Evolutionary conservation across 2,113 vertebrate species (phyloP).

Genomic region (Oncorhynchus gorbuscha): DNA sequence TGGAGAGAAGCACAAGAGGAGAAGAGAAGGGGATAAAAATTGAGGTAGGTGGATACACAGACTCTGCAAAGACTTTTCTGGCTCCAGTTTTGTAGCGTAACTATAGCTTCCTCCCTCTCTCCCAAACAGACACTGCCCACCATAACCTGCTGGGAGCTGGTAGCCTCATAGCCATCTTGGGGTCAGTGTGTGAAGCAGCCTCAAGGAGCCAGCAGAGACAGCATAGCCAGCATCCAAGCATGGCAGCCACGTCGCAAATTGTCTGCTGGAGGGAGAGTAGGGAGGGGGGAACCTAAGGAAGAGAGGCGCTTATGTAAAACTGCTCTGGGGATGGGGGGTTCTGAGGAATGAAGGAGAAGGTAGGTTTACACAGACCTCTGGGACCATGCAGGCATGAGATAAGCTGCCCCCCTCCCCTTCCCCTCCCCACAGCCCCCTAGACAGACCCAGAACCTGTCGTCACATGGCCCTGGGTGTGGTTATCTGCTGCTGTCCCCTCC

Average conservation of each 20-base stretch:
- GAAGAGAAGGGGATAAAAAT: not conserved
- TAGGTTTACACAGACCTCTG: slow-evolving; percentile 43
- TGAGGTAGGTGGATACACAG: not conserved
- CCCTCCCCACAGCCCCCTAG: not conserved
- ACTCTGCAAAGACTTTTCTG: slow-evolving; percentile 1
- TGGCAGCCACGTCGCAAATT: not conserved
- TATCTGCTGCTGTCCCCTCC: slow-evolving; percentile 4
- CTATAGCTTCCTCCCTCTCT: slow-evolving; percentile 37
- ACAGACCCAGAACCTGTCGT: not conserved
- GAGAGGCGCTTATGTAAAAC: slow-evolving; percentile 7
- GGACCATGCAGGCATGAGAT: slow-evolving; percentile 61
- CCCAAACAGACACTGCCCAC: slow-evolving; percentile 11
- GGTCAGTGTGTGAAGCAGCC: slow-evolving; percentile 28
- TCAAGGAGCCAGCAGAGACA: slow-evolving; percentile 1
- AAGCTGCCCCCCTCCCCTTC: slow-evolving; percentile 33
- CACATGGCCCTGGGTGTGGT: not conserved
- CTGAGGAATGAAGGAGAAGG: not conserved
- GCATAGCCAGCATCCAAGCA: slow-evolving; percentile 16
- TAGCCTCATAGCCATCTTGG: slow-evolving; percentile 23
- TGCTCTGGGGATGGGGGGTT: slow-evolving; percentile 26
- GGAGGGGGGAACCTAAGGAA: not conserved
- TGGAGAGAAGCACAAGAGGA: not conserved
- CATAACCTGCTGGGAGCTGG: slow-evolving; percentile 24
- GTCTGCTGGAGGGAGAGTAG: not conserved
- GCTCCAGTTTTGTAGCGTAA: slow-evolving; percentile 36